Conservation (phyloP, 2,113 vertebrate species). For the Caloenas nicobarica region DNA sequence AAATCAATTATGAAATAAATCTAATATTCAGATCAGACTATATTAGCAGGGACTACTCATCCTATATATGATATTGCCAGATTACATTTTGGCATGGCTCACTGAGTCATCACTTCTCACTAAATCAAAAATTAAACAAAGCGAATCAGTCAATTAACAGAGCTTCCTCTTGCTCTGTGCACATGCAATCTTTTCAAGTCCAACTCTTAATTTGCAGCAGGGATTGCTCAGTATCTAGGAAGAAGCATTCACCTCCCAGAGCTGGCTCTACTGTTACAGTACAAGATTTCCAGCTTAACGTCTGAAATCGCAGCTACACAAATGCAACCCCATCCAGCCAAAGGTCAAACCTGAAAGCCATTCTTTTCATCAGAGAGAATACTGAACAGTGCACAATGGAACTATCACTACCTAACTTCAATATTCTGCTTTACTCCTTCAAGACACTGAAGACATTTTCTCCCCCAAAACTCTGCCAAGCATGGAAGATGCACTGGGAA, state of each 20-base stretch:
- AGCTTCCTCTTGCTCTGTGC: conserved; percentile 16
- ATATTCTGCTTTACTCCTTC: too few species aligned
- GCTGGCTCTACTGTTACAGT: background rate
- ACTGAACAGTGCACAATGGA: rapidly evolving
- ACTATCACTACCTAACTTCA: background rate
- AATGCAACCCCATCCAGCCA: background rate
- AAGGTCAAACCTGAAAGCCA: background rate
- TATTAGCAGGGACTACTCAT: conserved; percentile 31
- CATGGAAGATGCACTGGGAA: rapidly evolving
- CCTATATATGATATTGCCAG: background rate
- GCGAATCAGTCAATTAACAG: background rate
- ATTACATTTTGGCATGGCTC: conserved; percentile 15
- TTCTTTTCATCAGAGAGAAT: background rate
- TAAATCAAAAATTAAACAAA: conserved; percentile 58
- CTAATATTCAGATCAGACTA: conserved; percentile 34
- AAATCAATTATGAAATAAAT: conserved; percentile 52
- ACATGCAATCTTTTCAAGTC: background rate
- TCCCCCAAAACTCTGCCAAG: background rate
- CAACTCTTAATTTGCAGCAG: background rate
- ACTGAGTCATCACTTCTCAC: conserved; percentile 45
- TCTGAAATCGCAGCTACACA: background rate
- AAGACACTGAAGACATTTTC: background rate
- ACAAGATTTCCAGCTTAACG: rapidly evolving
- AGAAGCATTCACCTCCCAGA: background rate
- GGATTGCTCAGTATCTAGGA: background rate